Percentiles rank a stretch among this genome's conserved stretches.
phyloP scores from a whole-genome alignment of 2,113 vertebrate species.

The Trochalopteron elliotii region DNA sequence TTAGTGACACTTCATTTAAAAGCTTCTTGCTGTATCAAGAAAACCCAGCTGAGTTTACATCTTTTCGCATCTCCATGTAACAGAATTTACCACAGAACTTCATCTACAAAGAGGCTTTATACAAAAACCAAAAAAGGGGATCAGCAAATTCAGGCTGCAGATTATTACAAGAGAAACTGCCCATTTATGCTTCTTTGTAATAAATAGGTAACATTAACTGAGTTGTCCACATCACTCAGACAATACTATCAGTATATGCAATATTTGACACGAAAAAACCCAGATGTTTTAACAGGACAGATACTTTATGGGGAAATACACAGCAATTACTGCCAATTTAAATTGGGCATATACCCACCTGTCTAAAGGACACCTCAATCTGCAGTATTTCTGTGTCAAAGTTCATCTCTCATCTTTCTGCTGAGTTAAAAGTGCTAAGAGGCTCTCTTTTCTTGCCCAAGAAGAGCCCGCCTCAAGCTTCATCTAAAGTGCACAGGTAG shows the following conservation, averaged over 20 bases:
- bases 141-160: neutral
- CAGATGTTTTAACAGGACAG: neutral
- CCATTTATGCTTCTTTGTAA: neutral
- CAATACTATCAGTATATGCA: neutral
- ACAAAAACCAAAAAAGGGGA: fast-evolving
- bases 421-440: neutral
- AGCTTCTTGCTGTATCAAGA: neutral
- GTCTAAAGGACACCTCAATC: neutral
- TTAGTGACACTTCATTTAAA: neutral
- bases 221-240: neutral
- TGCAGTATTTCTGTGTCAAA: neutral
- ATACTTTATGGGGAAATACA: neutral
- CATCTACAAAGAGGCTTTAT: neutral
- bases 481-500: fast-evolving
- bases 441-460: neutral
- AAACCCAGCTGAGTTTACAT: neutral
- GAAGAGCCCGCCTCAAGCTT: neutral
- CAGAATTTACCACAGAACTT: neutral
- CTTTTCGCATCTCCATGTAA: neutral
- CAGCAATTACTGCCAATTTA: neutral
- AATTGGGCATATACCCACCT: neutral
- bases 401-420: neutral
- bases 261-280: neutral
- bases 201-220: neutral
- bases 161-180: neutral